Base-by-base conservation (phyloP, 2,888 invertebrate genomes). In the Cataglyphis altisquamis region DNA sequence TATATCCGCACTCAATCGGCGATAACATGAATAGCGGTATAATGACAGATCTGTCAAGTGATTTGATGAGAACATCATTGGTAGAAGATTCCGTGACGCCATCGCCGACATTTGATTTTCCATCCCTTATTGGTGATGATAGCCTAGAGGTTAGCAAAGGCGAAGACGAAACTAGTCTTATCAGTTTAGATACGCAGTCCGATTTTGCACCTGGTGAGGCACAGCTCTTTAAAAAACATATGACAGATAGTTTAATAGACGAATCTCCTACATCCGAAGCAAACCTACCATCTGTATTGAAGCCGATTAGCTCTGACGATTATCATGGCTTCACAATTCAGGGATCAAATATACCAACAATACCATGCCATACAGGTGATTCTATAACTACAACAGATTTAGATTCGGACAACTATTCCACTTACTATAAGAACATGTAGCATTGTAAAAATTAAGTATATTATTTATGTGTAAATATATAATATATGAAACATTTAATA, bases 311-410 rank as follows among this genome's bases (percentile, higher is more conserved):
- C 66, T 95, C 95, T 68, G 94, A 96, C 15, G 96, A 96, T 91
- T 96, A 96, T 93, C 95, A 96, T 32, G 96, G 96, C 0, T 96
- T 96, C 92, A 96, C 96, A 0, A 95, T 95, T 82, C 96, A 96
- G 91, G 96, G 96, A 9, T 96, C 96, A 82, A 96, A 96, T 90
- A 97, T 97, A 92, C 96, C 96, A 21, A 96, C 96, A 83, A 97
- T 97, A 92, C 96, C 96, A 3, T 97, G 97, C 91, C 96, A 95
- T 86, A 96, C 96, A 0, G 97, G 96, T 25, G 96, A 96, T 91
- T 86, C 94, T 6, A 88, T 89, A 32, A 91, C 85, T 86, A 88
- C 91, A 18, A 84, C 87, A 21, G 93, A 94, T 74, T 84, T 88
- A 12, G 91, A 93, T 39, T 84, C 91, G 32, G 92, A 93, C 77